Evolutionary conservation across 2,113 vertebrate species (phyloP).

Genomic region (Mugil cephalus): DNA sequence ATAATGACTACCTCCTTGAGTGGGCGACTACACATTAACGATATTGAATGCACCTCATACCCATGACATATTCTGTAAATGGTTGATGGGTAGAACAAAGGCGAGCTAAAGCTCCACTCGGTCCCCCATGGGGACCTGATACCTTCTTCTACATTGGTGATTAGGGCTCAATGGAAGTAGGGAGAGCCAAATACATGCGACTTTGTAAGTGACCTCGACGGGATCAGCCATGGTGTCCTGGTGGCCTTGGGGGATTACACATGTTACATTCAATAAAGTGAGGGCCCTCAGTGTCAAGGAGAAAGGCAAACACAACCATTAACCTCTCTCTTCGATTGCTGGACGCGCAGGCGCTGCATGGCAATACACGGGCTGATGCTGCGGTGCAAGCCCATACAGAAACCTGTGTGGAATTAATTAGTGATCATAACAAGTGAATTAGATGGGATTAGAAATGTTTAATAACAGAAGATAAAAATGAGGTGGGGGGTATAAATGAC

Average conservation of each 20-base stretch:
- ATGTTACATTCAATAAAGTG: slow-evolving; percentile 87
- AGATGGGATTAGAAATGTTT: slow-evolving; percentile 28
- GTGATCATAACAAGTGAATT: slow-evolving; percentile 38
- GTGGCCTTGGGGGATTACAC: slow-evolving; percentile 85
- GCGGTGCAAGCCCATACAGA: slow-evolving; percentile 25
- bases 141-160: slow-evolving; percentile 82
- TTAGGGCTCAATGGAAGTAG: slow-evolving; percentile 83
- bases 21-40: slow-evolving; percentile 65
- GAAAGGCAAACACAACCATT: slow-evolving; percentile 85
- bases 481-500: neutral
- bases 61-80: slow-evolving; percentile 78
- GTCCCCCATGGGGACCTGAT: slow-evolving; percentile 76
- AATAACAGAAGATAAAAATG: slow-evolving; percentile 16
- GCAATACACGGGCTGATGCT: slow-evolving; percentile 58
- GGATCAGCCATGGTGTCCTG: slow-evolving; percentile 78
- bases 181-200: slow-evolving; percentile 84
- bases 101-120: slow-evolving; percentile 58
- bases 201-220: slow-evolving; percentile 85
- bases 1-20: slow-evolving; percentile 28
- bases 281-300: slow-evolving; percentile 83
- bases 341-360: slow-evolving; percentile 57
- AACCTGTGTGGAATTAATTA: slow-evolving; percentile 55
- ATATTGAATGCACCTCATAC: slow-evolving; percentile 70
- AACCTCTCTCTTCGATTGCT: slow-evolving; percentile 79
- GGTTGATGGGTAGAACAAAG: slow-evolving; percentile 80